Evolutionary conservation across 2,113 vertebrate genomes (phyloP), one percentile per base, ranked within the genome.

Genomic region (Cygnus atratus): DNA sequence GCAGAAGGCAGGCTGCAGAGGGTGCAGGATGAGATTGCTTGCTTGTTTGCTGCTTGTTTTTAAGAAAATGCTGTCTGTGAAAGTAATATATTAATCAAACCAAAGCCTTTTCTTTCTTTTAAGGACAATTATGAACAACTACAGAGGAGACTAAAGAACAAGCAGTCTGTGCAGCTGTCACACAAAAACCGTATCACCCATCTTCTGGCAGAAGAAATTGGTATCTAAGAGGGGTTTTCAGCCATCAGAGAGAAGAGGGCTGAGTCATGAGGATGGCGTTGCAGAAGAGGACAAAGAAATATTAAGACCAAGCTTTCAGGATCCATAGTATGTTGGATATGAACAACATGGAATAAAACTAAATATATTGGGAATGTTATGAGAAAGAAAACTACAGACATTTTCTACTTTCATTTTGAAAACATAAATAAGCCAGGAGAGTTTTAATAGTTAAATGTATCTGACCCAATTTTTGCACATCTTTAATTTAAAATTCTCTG

Each of bases 191-290:
- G 0, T 13, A 78, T 11, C 90, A 90, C 26, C 39, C 29, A 54
- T 62, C 71, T 80, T 76, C 41, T 61, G 15, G 76, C 92, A 84
- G 96, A 2, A 46, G 63, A 95, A 97, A 95, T 84, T 81, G 85
- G 48, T 95, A 85, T 68, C 85, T 83, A 94, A 77, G 50, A 92
- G 93, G 67, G 55, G 10, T 83, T 97, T 95, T 93, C 92, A 95
- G 92, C 73, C 90, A 77, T 26, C 52, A 43, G 52, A 76, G 77
- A 86, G 41, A 75, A 71, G 43, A 84, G 68, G 76, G 73, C 68
- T 95, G 78, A 93, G 88, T 71, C 86, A 35, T 3, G 7, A 1
- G 9, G 90, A 68, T 3, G 24, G 73, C 63, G 75, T 55, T 92
- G 85, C 76, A 74, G 63, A 93, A 52, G 55, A 74, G 46, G 18